Percentiles rank a stretch among this genome's conserved stretches.
These are phyloP conservation scores for Tetranychus truncatus DNA, from an alignment of 2,888 invertebrate species.

Conservation along the genomic window DNA sequence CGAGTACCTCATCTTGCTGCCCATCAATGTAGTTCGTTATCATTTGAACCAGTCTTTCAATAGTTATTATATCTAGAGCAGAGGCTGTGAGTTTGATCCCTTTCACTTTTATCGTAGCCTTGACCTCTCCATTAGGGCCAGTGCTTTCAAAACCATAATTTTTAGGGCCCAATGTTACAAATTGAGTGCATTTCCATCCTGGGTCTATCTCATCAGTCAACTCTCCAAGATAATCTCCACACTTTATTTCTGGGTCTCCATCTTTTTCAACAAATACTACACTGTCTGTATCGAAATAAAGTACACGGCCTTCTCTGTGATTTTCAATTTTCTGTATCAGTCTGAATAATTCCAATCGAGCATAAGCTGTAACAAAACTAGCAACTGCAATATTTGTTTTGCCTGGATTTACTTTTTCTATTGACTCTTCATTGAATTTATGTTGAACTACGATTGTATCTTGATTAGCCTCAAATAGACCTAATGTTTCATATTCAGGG, in stretches of 20 bases:
- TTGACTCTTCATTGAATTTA: too few species aligned
- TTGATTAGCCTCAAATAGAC: too few species aligned
- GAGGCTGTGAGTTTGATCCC: background rate
- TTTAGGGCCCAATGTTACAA: background rate
- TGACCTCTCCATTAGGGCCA: background rate
- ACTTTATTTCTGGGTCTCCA: background rate
- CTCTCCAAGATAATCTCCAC: conserved; percentile 30
- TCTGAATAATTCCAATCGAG: too few species aligned
- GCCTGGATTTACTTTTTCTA: too few species aligned
- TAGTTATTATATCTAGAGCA: too few species aligned
- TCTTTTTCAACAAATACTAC: conserved; percentile 28
- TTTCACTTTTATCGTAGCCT: conserved; percentile 8
- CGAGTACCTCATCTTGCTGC: background rate
- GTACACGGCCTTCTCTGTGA: background rate
- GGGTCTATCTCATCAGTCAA: conserved; percentile 31
- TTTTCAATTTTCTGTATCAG: background rate
- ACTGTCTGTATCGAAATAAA: conserved; percentile 32
- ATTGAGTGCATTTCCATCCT: background rate
- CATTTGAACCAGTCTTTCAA: background rate
- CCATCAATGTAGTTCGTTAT: background rate
- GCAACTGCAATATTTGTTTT: too few species aligned
- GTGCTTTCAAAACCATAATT: background rate
- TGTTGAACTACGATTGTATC: too few species aligned
- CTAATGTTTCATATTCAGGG: too few species aligned
- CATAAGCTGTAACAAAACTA: too few species aligned